These are phyloP conservation scores for Scaptomyza parva DNA, from an alignment of 2,888 invertebrate species.

Conservation along the genomic window DNA sequence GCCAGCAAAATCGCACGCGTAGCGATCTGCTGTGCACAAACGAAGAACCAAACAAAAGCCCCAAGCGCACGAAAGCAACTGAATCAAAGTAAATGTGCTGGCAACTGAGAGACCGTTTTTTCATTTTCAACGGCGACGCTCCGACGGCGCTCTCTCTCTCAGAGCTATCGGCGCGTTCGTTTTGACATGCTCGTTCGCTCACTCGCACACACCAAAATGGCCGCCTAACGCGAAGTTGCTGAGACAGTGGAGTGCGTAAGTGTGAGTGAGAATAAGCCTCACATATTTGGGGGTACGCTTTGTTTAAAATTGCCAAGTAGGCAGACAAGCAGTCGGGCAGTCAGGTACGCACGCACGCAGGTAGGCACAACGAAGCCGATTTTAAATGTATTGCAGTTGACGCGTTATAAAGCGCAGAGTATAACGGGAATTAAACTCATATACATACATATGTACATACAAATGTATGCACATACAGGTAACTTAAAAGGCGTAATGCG, in stretches of 20 bases:
- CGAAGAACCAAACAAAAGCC: constrained; percentile 83
- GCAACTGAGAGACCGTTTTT: constrained; percentile 70
- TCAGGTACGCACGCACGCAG: constrained; percentile 24
- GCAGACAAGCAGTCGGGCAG: constrained; percentile 28
- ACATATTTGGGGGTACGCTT: constrained; percentile 71
- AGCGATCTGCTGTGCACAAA: constrained; percentile 77
- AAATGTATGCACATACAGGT: constrained; percentile 16
- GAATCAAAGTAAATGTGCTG: constrained; percentile 75
- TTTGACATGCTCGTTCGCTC: constrained; percentile 49
- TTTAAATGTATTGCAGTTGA: constrained; percentile 57
- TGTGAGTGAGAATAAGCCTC: constrained; percentile 51
- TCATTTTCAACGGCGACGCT: constrained; percentile 55
- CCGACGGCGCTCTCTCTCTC: constrained; percentile 42
- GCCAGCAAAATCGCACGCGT: constrained; percentile 74
- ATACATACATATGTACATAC: neutral
- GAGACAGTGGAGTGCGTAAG: constrained; percentile 12
- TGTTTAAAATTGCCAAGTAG: constrained; percentile 71
- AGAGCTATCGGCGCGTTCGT: constrained; percentile 42
- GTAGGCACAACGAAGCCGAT: constrained; percentile 61
- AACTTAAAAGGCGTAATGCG: constrained; percentile 1
- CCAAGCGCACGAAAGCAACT: constrained; percentile 82
- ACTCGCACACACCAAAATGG: constrained; percentile 61
- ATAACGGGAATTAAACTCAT: constrained; percentile 60
- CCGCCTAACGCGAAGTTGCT: constrained; percentile 69
- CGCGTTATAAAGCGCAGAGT: constrained; percentile 55